Percentiles rank a stretch among this genome's conserved stretches.
Evolutionary conservation across 2,797 vertebrate genomes (phyloP).

Genomic region (Pelobates cultripes): DNA sequence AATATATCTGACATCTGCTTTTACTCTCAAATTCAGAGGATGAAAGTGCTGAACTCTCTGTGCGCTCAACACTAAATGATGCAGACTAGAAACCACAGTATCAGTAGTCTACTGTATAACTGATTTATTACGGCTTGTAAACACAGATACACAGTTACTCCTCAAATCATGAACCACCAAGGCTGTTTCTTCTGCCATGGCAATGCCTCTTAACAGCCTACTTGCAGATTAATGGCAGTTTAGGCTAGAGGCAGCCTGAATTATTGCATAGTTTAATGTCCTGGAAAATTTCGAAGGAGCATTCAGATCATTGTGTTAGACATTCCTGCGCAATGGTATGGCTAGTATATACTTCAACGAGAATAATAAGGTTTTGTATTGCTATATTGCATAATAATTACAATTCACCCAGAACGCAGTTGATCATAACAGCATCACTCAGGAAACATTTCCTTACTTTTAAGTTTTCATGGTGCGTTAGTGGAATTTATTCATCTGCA

Average conservation of each 20-base stretch:
- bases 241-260: conserved; percentile 17
- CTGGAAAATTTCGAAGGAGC: conserved; percentile 31
- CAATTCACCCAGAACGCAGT: not conserved
- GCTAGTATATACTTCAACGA: not conserved
- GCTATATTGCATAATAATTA: not conserved
- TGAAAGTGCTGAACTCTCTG: conserved; percentile 27
- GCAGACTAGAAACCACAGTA: conserved; percentile 16
- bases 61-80: conserved; percentile 14
- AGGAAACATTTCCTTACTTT: not conserved
- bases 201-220: conserved; percentile 12
- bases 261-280: conserved; percentile 41
- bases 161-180: conserved; percentile 39
- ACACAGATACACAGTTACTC: conserved; percentile 38
- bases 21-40: conserved; percentile 30
- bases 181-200: conserved; percentile 2
- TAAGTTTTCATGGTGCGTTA: no score
- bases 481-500: not conserved
- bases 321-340: conserved; percentile 12
- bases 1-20: conserved; percentile 43
- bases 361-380: not conserved
- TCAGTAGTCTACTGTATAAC: conserved; percentile 32
- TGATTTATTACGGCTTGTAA: conserved; percentile 43
- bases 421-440: not conserved
- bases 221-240: conserved; percentile 25
- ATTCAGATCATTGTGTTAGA: conserved; percentile 11